Conservation (phyloP, 2,888 invertebrate genomes). For the Brachycybe producta region DNA sequence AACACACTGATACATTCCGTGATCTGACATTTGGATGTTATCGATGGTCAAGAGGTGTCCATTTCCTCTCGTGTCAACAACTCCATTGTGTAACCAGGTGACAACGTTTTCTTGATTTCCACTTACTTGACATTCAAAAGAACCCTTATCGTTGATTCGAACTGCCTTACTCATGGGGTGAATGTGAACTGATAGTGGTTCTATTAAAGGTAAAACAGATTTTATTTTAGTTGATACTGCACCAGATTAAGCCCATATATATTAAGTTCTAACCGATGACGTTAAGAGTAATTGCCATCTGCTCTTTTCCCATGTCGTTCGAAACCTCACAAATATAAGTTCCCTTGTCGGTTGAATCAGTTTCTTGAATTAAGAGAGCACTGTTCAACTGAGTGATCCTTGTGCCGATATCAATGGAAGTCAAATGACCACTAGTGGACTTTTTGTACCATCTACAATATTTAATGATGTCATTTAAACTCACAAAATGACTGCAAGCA, state of each 20-base stretch:
- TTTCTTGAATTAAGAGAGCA: conserved; percentile 4
- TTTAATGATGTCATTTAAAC: no score
- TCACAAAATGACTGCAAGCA: no score
- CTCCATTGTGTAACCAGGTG: conserved; percentile 67
- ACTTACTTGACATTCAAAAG: conserved; percentile 71
- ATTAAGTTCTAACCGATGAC: conserved; percentile 37
- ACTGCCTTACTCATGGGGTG: not conserved
- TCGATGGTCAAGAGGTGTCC: conserved; percentile 21
- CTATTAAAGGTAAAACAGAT: not conserved
- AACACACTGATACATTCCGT: conserved; percentile 36
- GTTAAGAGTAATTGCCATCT: not conserved
- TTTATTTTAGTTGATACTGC: not conserved
- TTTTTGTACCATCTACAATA: not conserved
- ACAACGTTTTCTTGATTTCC: conserved; percentile 69
- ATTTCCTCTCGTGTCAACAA: conserved; percentile 36
- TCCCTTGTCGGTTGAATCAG: not conserved
- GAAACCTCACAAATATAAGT: not conserved
- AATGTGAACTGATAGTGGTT: conserved; percentile 1
- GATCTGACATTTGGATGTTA: conserved; percentile 30
- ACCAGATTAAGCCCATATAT: not conserved
- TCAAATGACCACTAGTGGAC: not conserved
- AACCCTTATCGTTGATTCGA: conserved; percentile 45
- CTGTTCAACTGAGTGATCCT: conserved; percentile 37
- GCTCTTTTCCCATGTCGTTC: conserved; percentile 4
- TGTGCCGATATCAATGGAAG: not conserved